Percentiles rank a stretch among this genome's conserved stretches.
phyloP scores from a whole-genome alignment of 2,888 invertebrate genomes.

The Lacanobia wlatinum region DNA sequence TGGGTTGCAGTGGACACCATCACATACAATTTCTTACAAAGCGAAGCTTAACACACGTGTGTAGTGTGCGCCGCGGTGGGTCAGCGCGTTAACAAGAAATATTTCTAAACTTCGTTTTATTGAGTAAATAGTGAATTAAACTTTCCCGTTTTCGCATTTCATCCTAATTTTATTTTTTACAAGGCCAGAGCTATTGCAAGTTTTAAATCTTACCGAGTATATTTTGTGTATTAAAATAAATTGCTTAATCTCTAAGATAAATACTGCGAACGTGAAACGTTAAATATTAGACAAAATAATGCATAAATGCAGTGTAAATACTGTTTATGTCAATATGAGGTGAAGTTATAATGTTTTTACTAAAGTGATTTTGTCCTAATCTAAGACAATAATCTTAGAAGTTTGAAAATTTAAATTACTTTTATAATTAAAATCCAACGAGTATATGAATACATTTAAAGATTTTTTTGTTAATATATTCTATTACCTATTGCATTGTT shows the following conservation, averaged over 20 bases:
- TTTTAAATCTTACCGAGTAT: slow-evolving; percentile 19
- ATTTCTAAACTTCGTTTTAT: slow-evolving; percentile 14
- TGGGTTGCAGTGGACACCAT: no score
- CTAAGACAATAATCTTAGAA: slow-evolving; percentile 43
- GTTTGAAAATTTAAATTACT: slow-evolving; percentile 20
- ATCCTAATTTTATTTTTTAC: neutral
- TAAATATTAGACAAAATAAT: slow-evolving; percentile 35
- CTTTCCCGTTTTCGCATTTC: neutral
- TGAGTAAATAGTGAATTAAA: slow-evolving; percentile 23
- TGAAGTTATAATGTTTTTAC: slow-evolving; percentile 29
- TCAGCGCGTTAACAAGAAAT: neutral
- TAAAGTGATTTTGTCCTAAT: slow-evolving; percentile 35
- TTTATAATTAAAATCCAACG: slow-evolving; percentile 31
- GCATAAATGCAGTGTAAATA: slow-evolving; percentile 62
- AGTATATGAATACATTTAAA: slow-evolving; percentile 30
- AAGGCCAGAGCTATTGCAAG: slow-evolving; percentile 13
- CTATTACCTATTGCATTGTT: slow-evolving; percentile 46
- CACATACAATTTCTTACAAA: no score
- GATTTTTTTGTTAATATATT: slow-evolving; percentile 8
- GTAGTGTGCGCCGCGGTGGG: no score
- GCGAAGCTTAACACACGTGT: no score
- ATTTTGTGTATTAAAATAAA: slow-evolving; percentile 38
- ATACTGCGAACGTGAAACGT: slow-evolving; percentile 21
- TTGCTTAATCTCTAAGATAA: slow-evolving; percentile 40
- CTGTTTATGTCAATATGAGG: slow-evolving; percentile 28